Evolutionary conservation across 2,113 vertebrate species (phyloP), one percentile per base, ranked within the genome.

Genomic region (Raja brachyura): DNA sequence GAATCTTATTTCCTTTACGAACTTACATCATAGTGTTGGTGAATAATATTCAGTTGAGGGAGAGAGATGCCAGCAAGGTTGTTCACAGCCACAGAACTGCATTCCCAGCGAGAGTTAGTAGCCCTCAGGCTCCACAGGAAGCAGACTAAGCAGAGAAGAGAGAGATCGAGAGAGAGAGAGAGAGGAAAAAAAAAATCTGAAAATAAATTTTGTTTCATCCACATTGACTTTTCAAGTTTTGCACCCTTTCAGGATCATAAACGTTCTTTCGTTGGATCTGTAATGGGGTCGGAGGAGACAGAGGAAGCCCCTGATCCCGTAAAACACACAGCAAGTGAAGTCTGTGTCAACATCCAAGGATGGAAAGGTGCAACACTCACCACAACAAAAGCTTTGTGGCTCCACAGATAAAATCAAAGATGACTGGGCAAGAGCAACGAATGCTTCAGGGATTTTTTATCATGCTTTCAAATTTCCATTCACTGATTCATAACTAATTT

Each of bases 391-490:
- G n/a, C n/a, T 88, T 61, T 88, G 83, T 88, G 83, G 83, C 83
- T 66, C 59, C 59, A 88, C 14, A 28, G 28, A 31, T 63, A 88
- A 88, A 88, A 66, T 31, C 16, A 88, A 88, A 88, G 59, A 88
- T 66, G 31, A 25, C 20, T 63, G 28, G 59, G 59, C 39, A 73
- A 63, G 83, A 16, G 59, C n/a, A 63, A 86, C 63, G 28, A 88
- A 88, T 66, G 56, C 59, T 86, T 86, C 56, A 61, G 56, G 56
- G 83, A 16, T 13, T 88, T 63, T 88, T 63, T 88, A 63, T 18
- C n/a, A 88, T 88, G 83, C 83, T 88, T 88, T 88, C 83, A 88
- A 63, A 63, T 88, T 63, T 88, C 83, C 83, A 88, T 88, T 88
- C 63, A 25, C 61, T 66, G 83, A 88, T 63, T 88, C 83, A 63